Evolutionary conservation across 2,113 vertebrate species (phyloP).

Genomic region (Thalassarche chlororhynchos): DNA sequence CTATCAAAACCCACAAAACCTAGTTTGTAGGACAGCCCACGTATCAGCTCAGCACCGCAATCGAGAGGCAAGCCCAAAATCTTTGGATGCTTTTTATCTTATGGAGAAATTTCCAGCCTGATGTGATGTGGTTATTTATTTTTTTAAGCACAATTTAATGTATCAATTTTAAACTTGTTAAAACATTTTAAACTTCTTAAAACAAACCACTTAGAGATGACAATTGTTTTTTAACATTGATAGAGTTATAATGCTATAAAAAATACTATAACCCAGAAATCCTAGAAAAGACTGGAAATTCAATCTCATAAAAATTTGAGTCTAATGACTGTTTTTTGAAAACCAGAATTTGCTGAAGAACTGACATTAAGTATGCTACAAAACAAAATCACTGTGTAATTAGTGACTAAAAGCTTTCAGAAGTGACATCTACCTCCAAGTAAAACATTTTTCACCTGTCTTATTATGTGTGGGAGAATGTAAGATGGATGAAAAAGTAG

Average conservation of each 20-base stretch:
- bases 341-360: not conserved
- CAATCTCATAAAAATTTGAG: not conserved
- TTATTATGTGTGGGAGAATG: not conserved
- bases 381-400: conserved; percentile 31
- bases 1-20: not conserved
- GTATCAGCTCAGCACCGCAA: not conserved
- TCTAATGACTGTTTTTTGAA: not conserved
- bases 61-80: not conserved
- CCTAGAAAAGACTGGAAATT: not conserved
- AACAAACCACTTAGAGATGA: not conserved
- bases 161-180: not conserved
- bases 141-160: not conserved
- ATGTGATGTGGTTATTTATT: not conserved
- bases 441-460: conserved; percentile 48
- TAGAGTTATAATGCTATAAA: not conserved
- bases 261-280: not conserved
- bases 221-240: not conserved
- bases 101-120: not conserved
- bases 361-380: not conserved
- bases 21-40: not conserved
- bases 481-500: not conserved
- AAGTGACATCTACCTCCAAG: conserved; percentile 10
- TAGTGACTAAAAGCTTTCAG: conserved; percentile 8
- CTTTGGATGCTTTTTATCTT: not conserved
- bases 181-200: not conserved